Base-by-base conservation (phyloP, 2,888 invertebrate genomes). In the Chirona hameri region DNA sequence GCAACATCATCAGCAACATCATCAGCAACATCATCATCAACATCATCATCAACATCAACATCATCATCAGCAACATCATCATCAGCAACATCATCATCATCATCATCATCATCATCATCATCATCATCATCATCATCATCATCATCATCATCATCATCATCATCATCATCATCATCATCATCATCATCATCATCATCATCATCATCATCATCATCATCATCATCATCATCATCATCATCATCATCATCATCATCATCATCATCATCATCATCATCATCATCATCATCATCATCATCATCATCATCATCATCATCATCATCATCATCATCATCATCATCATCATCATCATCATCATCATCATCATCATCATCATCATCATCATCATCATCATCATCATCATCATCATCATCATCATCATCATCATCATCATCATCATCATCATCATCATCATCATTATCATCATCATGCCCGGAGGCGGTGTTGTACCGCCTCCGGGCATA, bases 91-190 rank as follows among this genome's bases (percentile, higher is more conserved):
- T n/a, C n/a, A n/a, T n/a, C n/a, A n/a, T n/a, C n/a, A n/a, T n/a
- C n/a, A n/a, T n/a, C n/a, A n/a, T n/a, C n/a, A n/a, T n/a, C n/a
- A n/a, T n/a, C n/a, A 65, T 65, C 65, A 65, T 65, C 65, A 65
- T 65, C 65, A 65, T 65, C 65, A 65, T 65, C 65, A 65, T 65
- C 65, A 65, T 65, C 65, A 65, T 65, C 65, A 65, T 65, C 65
- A 65, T 65, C 65, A 65, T 65, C 65, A 65, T 65, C 65, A 65
- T 65, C 65, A 65, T 65, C 65, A 65, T 65, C 65, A 65, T 65
- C 65, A 65, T 65, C 65, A 65, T 65, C 65, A 65, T 65, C 65
- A 65, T 65, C 65, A 65, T 65, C 65, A 65, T 65, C 65, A 65
- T 65, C 65, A 65, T 65, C 65, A 65, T 65, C 65, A 65, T 65